A percentile compares a stretch with the other conserved stretches of the same genome.
Conservation (phyloP, 2,888 invertebrate genomes). For the Caenorhabditis wallacei region DNA sequence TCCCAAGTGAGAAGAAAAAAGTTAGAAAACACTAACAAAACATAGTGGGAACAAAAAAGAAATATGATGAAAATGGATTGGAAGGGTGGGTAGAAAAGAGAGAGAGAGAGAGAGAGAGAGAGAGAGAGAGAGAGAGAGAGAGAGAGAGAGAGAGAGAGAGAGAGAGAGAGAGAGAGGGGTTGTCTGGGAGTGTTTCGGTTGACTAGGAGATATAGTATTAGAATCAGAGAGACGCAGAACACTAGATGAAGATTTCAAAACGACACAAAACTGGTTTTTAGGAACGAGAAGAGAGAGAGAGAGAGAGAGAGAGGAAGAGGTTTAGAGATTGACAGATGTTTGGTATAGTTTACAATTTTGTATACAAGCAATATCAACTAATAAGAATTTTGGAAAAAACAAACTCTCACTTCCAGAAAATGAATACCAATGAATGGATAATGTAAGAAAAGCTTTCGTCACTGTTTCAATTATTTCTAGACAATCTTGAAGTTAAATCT, state of each 20-base stretch:
- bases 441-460: too few species aligned
- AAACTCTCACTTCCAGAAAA: too few species aligned
- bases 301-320: slow-evolving; percentile 1
- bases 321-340: background rate
- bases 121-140: background rate
- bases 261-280: slow-evolving; percentile 20
- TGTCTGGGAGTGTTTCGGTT: background rate
- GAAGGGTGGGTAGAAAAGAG: slow-evolving; percentile 1
- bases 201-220: background rate
- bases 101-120: slow-evolving; percentile 5
- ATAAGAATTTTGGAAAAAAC: too few species aligned
- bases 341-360: background rate
- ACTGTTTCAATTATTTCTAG: too few species aligned
- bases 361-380: too few species aligned
- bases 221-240: slow-evolving; percentile 45
- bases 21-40: slow-evolving; percentile 17
- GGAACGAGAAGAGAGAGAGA: background rate
- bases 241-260: slow-evolving; percentile 27
- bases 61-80: slow-evolving; percentile 35
- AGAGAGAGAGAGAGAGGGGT: slow-evolving; percentile 1
- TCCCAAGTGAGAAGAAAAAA: slow-evolving; percentile 5
- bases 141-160: too few species aligned
- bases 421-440: too few species aligned
- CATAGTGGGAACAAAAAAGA: slow-evolving; percentile 16
- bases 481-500: too few species aligned